These are phyloP conservation scores for Prenolepis imparis DNA, from an alignment of 2,888 invertebrate species.

Conservation along the genomic window DNA sequence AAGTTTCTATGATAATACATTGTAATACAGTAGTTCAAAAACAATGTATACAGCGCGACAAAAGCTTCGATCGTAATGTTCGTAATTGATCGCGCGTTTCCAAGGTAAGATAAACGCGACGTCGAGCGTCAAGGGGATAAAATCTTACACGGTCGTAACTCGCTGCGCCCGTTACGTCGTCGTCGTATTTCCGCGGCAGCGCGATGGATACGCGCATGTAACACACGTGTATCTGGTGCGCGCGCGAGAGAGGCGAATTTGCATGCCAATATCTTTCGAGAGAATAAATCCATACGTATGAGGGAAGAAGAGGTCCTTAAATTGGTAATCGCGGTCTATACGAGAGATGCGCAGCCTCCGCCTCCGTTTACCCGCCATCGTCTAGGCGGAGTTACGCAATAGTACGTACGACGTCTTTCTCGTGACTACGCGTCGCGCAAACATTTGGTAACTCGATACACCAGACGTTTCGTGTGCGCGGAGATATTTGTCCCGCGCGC, in stretches of 20 bases:
- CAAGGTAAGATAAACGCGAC: constrained; percentile 1
- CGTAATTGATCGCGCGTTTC: constrained; percentile 25
- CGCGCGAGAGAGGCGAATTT: constrained; percentile 48
- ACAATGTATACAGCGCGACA: neutral
- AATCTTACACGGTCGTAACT: constrained; percentile 54
- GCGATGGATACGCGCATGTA: constrained; percentile 45
- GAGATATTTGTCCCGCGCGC: constrained; percentile 54
- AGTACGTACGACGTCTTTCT: constrained; percentile 57
- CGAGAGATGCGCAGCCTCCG: constrained; percentile 50
- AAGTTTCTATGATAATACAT: neutral
- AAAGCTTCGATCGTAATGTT: constrained; percentile 13
- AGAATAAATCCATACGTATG: constrained; percentile 64
- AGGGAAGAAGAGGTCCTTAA: constrained; percentile 65
- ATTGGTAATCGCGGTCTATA: constrained; percentile 66
- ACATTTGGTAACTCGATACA: constrained; percentile 68
- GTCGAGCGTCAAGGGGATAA: constrained; percentile 15
- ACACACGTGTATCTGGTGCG: constrained; percentile 35
- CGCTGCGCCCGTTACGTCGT: constrained; percentile 27
- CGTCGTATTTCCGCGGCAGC: constrained; percentile 34
- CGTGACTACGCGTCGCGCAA: constrained; percentile 60
- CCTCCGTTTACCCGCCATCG: constrained; percentile 40
- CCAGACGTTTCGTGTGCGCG: constrained; percentile 69
- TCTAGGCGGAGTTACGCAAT: constrained; percentile 49
- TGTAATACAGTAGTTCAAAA: neutral
- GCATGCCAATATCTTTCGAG: constrained; percentile 62